These are phyloP conservation scores for Melipona bicolor DNA, from an alignment of 2,888 invertebrate species.

Conservation along the genomic window DNA sequence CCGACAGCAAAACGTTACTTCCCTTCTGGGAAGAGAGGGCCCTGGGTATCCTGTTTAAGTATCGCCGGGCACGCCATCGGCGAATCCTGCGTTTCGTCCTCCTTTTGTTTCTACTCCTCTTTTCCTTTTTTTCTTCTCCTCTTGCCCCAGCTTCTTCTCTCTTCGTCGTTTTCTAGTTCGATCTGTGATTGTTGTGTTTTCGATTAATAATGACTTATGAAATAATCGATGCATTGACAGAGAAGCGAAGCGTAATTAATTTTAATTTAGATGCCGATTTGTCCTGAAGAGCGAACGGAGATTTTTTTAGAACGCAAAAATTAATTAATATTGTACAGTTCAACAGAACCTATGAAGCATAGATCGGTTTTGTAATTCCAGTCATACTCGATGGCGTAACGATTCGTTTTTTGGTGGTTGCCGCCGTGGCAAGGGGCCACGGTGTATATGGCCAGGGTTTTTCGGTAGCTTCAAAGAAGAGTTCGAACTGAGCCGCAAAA, in stretches of 20 bases:
- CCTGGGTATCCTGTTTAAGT: slow-evolving; percentile 76
- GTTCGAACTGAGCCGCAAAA: not conserved
- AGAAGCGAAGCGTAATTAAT: too few relatives aligned
- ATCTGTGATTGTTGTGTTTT: not conserved
- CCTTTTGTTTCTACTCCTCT: slow-evolving; percentile 63
- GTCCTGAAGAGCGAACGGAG: too few relatives aligned
- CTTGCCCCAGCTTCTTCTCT: not conserved
- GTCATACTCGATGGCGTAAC: slow-evolving; percentile 34
- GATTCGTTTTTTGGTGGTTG: not conserved
- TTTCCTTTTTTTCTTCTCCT: slow-evolving; percentile 13
- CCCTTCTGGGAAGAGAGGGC: slow-evolving; percentile 77
- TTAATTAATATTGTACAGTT: too few relatives aligned
- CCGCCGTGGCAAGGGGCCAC: not conserved
- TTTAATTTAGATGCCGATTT: too few relatives aligned
- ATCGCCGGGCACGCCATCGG: slow-evolving; percentile 81
- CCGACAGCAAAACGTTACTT: slow-evolving; percentile 73
- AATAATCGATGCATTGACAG: too few relatives aligned
- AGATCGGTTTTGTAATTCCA: not conserved
- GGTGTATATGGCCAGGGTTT: not conserved
- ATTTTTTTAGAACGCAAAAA: too few relatives aligned
- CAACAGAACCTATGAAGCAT: not conserved
- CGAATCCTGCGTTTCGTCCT: slow-evolving; percentile 73
- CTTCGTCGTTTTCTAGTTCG: not conserved
- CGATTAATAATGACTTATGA: not conserved
- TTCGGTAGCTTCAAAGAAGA: not conserved